Evolutionary conservation across 1,140 invertebrate genomes (phyloP), one percentile per base, ranked within the genome.

Genomic region (Anoplolepis gracilipes): DNA sequence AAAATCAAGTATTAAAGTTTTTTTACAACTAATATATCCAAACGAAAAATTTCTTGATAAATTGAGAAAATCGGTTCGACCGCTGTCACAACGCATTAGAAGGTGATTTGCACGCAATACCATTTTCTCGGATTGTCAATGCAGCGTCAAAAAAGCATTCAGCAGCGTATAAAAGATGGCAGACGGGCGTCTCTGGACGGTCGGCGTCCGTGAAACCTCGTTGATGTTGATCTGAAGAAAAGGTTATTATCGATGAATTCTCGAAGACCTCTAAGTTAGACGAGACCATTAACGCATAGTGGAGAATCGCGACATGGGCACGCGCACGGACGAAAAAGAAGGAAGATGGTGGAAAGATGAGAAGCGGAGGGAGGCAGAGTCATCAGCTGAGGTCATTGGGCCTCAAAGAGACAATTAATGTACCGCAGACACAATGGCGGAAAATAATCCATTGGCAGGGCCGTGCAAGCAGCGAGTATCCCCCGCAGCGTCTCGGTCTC

Each of bases 271-370:
- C 90, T 87, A 90, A 88, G 88, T 84, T 89, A 91, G 91, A 92
- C 91, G 89, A 93, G 90, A 87, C 92, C 92, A 93, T 93, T 93
- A 93, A 86, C 76, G 89, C 93, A 59, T 93, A 94, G 94, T 93
- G 82, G 93, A 93, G 90, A 85, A 88, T 90, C 92, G 91, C 92
- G 93, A 94, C 92, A 94, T 90, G 19, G 53, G n/a, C 19, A 28
- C n/a, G 61, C 46, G 28, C 39, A 39, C 61, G 75, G 46, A 53
- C 64, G 70, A 84, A 72, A 85, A 86, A 81, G 59, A 53, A 81
- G 16, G n/a, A n/a, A 46, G 55, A 64, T 25, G 65, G 49, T 28
- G 19, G 36, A 22, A 36, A 69, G 13, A 59, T 22, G 53, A 79
- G 33, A 49, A 39, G 36, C 49, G 33, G 30, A 33, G 64, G 25